These are phyloP conservation scores for Syrista parreyssii DNA, from an alignment of 2,888 invertebrate species.

Conservation along the genomic window DNA sequence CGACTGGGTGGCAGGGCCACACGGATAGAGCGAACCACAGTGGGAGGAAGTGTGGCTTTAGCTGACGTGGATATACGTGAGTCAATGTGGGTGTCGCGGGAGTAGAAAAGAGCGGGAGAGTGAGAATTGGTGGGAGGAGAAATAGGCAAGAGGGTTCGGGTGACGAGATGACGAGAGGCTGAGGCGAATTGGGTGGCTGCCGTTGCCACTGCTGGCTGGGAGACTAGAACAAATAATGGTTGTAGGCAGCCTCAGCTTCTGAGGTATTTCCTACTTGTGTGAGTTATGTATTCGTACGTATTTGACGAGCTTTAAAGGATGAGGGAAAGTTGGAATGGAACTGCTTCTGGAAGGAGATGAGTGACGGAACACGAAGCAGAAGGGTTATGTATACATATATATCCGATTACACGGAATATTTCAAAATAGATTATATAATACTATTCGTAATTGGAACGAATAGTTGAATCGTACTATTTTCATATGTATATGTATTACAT, in stretches of 20 bases:
- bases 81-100: constrained; percentile 18
- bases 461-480: no score
- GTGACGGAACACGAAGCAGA: no score
- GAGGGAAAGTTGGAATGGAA: no score
- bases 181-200: constrained; percentile 39
- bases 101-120: constrained; percentile 19
- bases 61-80: constrained; percentile 20
- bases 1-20: constrained; percentile 8
- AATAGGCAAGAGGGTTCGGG: constrained; percentile 25
- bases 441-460: no score
- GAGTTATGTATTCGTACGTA: constrained; percentile 30
- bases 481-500: no score
- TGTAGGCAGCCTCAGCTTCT: constrained; percentile 56
- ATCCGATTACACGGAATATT: no score
- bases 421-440: no score
- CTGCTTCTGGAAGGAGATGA: no score
- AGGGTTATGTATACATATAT: no score
- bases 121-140: constrained; percentile 25
- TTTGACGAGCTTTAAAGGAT: not conserved
- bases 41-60: constrained; percentile 23
- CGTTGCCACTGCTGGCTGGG: constrained; percentile 31
- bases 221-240: constrained; percentile 56
- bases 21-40: not conserved
- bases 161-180: constrained; percentile 14
- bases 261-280: constrained; percentile 47